Evolutionary conservation across 2,797 vertebrate genomes (phyloP).

Genomic region (Serranus cabrilla): DNA sequence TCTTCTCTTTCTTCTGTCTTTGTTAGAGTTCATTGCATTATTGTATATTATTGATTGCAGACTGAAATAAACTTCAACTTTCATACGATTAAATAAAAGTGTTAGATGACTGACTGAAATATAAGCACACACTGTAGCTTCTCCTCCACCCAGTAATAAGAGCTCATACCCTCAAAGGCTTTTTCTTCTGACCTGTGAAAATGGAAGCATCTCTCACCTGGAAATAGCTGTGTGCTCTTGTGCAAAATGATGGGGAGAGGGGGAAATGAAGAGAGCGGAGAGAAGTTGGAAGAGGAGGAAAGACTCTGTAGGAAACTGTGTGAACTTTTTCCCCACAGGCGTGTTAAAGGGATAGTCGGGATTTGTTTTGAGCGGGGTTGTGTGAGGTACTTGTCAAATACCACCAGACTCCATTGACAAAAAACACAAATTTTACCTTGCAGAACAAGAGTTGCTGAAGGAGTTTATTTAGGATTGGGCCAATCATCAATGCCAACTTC

Average conservation of each 20-base stretch:
- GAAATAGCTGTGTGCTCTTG: slow-evolving; percentile 30
- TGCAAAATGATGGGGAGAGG: background rate
- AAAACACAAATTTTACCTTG: too few species aligned
- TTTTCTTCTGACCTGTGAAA: slow-evolving; percentile 43
- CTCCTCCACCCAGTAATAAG: slow-evolving; percentile 16
- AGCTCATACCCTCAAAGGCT: slow-evolving; percentile 26
- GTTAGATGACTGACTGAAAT: background rate
- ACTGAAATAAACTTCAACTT: background rate
- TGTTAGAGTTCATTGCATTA: background rate
- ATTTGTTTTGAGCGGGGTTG: too few species aligned
- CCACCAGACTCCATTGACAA: too few species aligned
- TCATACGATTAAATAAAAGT: too few species aligned
- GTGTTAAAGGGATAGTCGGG: too few species aligned
- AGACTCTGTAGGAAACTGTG: background rate
- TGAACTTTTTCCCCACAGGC: background rate
- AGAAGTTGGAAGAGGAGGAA: background rate
- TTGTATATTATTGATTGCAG: background rate
- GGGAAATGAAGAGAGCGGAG: background rate
- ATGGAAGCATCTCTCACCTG: slow-evolving; percentile 31
- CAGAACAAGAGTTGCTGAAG: too few species aligned
- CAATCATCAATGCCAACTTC: too few species aligned
- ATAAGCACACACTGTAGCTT: background rate
- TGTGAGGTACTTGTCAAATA: too few species aligned
- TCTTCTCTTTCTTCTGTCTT: background rate
- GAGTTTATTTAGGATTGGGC: too few species aligned